Conservation (phyloP, 2,888 invertebrate species). For the Physocephala rufipes region DNA sequence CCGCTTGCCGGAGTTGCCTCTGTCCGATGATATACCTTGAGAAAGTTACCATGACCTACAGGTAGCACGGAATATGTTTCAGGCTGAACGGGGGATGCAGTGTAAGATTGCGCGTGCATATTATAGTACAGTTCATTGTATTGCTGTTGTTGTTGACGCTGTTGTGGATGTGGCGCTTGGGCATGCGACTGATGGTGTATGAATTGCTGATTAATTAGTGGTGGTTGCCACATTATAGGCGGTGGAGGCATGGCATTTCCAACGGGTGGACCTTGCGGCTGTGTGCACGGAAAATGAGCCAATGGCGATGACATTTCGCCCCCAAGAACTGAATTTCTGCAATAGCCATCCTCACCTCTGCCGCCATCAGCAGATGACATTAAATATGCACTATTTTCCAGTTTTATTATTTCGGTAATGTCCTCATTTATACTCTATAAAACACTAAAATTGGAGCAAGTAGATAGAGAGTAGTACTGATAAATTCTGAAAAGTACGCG, state of each 20-base stretch:
- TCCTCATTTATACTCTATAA: too few relatives aligned
- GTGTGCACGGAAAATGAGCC: conserved; percentile 27
- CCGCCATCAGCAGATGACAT: conserved; percentile 40
- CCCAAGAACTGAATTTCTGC: conserved; percentile 4
- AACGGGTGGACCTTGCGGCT: conserved; percentile 45
- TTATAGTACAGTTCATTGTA: conserved; percentile 58
- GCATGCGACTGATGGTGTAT: conserved; percentile 39
- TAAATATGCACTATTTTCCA: conserved; percentile 6
- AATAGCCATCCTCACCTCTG: conserved; percentile 34
- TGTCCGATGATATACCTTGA: conserved; percentile 63
- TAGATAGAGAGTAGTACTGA: too few relatives aligned
- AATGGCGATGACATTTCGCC: conserved; percentile 17
- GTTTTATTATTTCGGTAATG: not conserved
- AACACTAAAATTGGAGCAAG: too few relatives aligned
- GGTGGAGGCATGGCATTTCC: conserved; percentile 35
- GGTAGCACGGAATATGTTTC: conserved; percentile 64
- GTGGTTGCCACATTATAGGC: conserved; percentile 48
- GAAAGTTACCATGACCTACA: conserved; percentile 63
- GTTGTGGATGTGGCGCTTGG: conserved; percentile 40
- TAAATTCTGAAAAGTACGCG: too few relatives aligned
- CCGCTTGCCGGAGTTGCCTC: conserved; percentile 49
- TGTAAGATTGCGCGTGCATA: conserved; percentile 49
- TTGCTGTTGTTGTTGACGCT: conserved; percentile 47
- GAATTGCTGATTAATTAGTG: conserved; percentile 37
- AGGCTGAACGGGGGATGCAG: conserved; percentile 49